Conservation (phyloP, 2,888 invertebrate species). For the Apamea monoglypha region DNA sequence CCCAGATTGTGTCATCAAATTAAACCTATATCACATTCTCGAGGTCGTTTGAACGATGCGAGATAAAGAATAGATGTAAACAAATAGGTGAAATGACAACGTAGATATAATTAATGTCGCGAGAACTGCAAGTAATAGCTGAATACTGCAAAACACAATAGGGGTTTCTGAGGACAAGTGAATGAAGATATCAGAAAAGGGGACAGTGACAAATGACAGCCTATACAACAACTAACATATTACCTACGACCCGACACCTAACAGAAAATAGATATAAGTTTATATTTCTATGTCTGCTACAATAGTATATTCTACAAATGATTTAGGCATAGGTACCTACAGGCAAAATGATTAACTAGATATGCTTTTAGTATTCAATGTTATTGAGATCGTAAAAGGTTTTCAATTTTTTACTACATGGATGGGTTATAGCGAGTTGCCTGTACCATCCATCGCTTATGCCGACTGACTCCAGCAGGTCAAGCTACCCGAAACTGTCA, state of each 20-base stretch:
- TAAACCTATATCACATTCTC: not conserved
- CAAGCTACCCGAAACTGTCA: no score
- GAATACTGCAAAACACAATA: constrained; percentile 33
- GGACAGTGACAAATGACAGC: constrained; percentile 55
- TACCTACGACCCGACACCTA: constrained; percentile 19
- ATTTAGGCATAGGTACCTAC: not conserved
- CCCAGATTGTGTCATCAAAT: constrained; percentile 9
- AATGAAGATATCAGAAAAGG: constrained; percentile 36
- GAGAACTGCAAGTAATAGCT: constrained; percentile 38
- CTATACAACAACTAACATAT: constrained; percentile 36
- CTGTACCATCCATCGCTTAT: not conserved
- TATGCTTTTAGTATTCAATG: not conserved
- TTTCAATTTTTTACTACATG: not conserved
- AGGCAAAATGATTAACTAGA: not conserved
- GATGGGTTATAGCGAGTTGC: not conserved
- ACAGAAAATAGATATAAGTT: constrained; percentile 16
- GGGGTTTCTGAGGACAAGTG: constrained; percentile 10
- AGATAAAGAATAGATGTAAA: constrained; percentile 20
- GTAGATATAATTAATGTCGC: constrained; percentile 19
- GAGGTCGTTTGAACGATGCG: constrained; percentile 8
- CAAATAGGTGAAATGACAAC: not conserved
- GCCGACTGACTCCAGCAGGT: not conserved
- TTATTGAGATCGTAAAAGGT: no score
- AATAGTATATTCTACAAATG: not conserved
- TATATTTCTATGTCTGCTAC: not conserved